A percentile compares a stretch with the other conserved stretches of the same genome.
phyloP scores from a whole-genome alignment of 2,113 vertebrate genomes.

The Jaculus jaculus region DNA sequence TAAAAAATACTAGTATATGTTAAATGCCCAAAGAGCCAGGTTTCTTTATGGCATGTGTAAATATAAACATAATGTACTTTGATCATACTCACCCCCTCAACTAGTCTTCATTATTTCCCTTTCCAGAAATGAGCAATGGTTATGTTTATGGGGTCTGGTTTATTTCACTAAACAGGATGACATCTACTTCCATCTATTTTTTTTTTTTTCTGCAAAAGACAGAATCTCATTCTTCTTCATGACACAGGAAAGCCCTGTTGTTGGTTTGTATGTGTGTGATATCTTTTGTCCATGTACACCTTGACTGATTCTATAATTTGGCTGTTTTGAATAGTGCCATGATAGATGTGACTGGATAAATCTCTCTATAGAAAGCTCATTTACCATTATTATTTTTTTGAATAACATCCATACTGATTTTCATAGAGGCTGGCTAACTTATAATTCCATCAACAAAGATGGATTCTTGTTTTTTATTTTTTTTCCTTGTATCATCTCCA shows the following conservation, averaged over 20 bases:
- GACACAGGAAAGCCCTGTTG: neutral
- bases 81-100: no score
- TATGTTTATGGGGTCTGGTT: neutral
- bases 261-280: neutral
- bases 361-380: neutral
- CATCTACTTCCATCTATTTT: neutral
- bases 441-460: neutral
- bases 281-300: neutral
- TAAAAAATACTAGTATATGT: neutral
- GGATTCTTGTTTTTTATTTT: no score
- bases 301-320: neutral
- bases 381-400: neutral
- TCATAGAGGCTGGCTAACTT: neutral
- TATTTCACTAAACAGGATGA: neutral
- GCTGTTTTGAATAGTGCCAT: neutral
- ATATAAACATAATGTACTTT: neutral
- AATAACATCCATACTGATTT: neutral
- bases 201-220: neutral
- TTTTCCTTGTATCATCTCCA: neutral
- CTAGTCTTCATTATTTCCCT: neutral
- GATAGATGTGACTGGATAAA: neutral
- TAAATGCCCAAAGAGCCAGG: neutral
- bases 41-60: neutral
- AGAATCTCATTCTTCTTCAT: neutral
- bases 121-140: neutral